phyloP scores from a whole-genome alignment of 2,113 vertebrate species.

The Oncorhynchus masou region DNA sequence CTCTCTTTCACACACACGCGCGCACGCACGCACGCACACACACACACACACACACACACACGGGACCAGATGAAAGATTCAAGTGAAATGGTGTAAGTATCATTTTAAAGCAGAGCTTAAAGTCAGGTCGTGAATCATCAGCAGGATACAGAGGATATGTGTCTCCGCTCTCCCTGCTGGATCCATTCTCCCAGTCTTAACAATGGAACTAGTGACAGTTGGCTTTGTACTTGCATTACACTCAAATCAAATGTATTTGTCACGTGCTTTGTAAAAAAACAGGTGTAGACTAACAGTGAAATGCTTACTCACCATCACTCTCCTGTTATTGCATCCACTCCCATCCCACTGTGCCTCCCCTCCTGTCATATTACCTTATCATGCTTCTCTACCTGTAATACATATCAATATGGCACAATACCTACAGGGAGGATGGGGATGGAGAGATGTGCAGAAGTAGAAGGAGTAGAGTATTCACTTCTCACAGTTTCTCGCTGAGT shows the following conservation, averaged over 20 bases:
- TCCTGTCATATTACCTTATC: constrained; percentile 29
- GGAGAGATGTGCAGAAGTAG: constrained; percentile 24
- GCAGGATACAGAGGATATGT: constrained; percentile 10
- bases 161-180: background rate
- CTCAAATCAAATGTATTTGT: background rate
- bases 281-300: no score
- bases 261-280: no score
- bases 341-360: background rate
- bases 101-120: constrained; percentile 52
- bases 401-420: constrained; percentile 20
- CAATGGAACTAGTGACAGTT: background rate
- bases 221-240: constrained; percentile 6
- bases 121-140: constrained; percentile 51
- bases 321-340: no score
- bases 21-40: constrained; percentile 36
- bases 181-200: background rate
- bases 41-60: constrained; percentile 28
- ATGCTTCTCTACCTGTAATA: constrained; percentile 22
- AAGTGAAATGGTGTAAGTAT: constrained; percentile 50
- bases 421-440: constrained; percentile 9
- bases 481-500: no score
- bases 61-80: constrained; percentile 40
- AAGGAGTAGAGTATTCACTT: background rate
- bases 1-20: constrained; percentile 8
- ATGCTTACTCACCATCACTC: no score